Percentiles rank a stretch among this genome's conserved stretches.
Evolutionary conservation across 1,140 invertebrate species (phyloP).

Genomic region (Drosophila rufa): DNA sequence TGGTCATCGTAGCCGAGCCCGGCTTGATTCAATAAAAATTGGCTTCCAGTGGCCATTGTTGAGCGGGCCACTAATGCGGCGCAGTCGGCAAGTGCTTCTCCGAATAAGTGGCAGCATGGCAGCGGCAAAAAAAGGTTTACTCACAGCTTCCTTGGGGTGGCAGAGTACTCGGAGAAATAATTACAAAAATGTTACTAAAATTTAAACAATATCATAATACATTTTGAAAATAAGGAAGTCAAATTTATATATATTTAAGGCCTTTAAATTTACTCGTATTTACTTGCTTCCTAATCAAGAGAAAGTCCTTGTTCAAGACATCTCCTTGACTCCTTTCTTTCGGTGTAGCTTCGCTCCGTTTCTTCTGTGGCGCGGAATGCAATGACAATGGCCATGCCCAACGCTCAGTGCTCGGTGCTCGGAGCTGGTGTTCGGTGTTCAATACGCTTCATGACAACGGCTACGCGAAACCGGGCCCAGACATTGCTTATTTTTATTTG

Average conservation of each 20-base stretch:
- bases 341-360: conserved; percentile 15
- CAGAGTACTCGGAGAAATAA: conserved; percentile 8
- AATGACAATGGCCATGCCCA: conserved; percentile 63
- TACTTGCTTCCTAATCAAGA: too few relatives aligned
- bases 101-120: conserved; percentile 55
- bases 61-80: conserved; percentile 68
- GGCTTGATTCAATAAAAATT: conserved; percentile 72
- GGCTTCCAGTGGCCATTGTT: conserved; percentile 68
- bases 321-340: background rate
- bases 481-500: conserved; percentile 81
- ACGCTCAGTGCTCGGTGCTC: conserved; percentile 47
- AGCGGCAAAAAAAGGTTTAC: conserved; percentile 49
- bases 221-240: too few relatives aligned
- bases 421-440: conserved; percentile 53
- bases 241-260: too few relatives aligned
- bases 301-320: too few relatives aligned
- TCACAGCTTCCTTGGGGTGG: conserved; percentile 19
- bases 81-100: conserved; percentile 62
- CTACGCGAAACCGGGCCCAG: conserved; percentile 50
- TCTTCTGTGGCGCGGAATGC: conserved; percentile 38
- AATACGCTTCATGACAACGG: conserved; percentile 70
- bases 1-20: conserved; percentile 21
- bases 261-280: background rate
- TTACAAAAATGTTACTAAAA: too few relatives aligned
- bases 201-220: too few relatives aligned